Base-by-base conservation (phyloP, 1,140 invertebrate species). In the Drosophila cardini region DNA sequence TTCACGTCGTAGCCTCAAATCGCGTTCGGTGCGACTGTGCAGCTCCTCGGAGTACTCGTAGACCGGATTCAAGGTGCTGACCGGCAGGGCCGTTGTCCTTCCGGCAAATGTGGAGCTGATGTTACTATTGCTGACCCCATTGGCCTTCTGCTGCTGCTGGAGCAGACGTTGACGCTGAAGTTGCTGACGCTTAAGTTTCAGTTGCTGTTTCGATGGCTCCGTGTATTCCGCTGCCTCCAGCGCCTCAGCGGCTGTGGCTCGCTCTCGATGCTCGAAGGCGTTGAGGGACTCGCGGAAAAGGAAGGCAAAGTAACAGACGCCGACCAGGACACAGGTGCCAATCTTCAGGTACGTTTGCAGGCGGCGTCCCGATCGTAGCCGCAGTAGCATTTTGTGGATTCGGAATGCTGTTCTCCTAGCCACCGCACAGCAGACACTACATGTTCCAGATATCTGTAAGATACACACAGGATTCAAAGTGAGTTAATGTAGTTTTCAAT, bases 41-140 rank as follows among this genome's bases (percentile, higher is more conserved):
- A 91, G 63, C 45, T 92, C 91, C 60, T 92, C 91, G 26, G 91
- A 92, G 57, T 92, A 92, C 38, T 92, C 91, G 48, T 92, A 92
- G 6, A 92, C 79, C n/a, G 91, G 91, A 79, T 92, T 92, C 0
- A 92, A 16, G 0, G 91, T 92, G 42, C 76, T 90, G 0, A 61
- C 52, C 3, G 72, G 62, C 1, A 30, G 18, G 11, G 45, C 52
- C 2, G 34, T 21, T 8, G 48, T 32, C 13, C 42, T 60, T 13
- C 13, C 50, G 13, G 50, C 43, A 2, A 30, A 10, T 0, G 57
- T 21, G 1, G 57, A 40, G 53, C 48, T 67, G 16, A 32, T 43
- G 30, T 78, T 73, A 2, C 26, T 38, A 0, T 10, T 21, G 34
- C 9, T 32, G 18, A 13, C n/a, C 5, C 32, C 38, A 13, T 70